phyloP scores from a whole-genome alignment of 1,140 invertebrate species.

The Pristionchus pacificus region DNA sequence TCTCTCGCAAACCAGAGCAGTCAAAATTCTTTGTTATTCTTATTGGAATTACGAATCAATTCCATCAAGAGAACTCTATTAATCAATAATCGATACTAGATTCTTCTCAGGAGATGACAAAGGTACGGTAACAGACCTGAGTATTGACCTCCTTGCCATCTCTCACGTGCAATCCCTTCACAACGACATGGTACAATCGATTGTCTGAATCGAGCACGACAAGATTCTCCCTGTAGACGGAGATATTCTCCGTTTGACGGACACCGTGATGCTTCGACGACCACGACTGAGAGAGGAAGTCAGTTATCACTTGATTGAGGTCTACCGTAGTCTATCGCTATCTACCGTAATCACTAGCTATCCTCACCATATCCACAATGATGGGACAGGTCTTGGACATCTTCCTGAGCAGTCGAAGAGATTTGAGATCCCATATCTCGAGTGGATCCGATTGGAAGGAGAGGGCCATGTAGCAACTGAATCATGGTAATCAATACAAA shows the following conservation, averaged over 20 bases:
- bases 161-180: slow-evolving; percentile 54
- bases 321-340: slow-evolving; percentile 11
- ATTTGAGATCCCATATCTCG: slow-evolving; percentile 54
- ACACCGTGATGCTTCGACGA: slow-evolving; percentile 49
- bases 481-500: too few relatives aligned
- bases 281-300: slow-evolving; percentile 42
- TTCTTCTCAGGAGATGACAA: too few relatives aligned
- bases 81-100: too few relatives aligned
- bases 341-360: background rate
- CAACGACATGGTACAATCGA: slow-evolving; percentile 52
- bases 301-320: slow-evolving; percentile 3
- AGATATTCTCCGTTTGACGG: slow-evolving; percentile 39
- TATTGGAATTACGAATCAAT: background rate
- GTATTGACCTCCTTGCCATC: slow-evolving; percentile 57
- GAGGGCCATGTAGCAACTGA: slow-evolving; percentile 53
- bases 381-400: slow-evolving; percentile 53
- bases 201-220: slow-evolving; percentile 56
- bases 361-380: slow-evolving; percentile 53
- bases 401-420: slow-evolving; percentile 44
- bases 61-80: background rate
- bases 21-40: too few relatives aligned
- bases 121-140: slow-evolving; percentile 38
- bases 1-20: background rate
- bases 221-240: slow-evolving; percentile 51
- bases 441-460: slow-evolving; percentile 52